These are phyloP conservation scores for Chromis chromis DNA, from an alignment of 2,797 vertebrate genomes.

Conservation along the genomic window DNA sequence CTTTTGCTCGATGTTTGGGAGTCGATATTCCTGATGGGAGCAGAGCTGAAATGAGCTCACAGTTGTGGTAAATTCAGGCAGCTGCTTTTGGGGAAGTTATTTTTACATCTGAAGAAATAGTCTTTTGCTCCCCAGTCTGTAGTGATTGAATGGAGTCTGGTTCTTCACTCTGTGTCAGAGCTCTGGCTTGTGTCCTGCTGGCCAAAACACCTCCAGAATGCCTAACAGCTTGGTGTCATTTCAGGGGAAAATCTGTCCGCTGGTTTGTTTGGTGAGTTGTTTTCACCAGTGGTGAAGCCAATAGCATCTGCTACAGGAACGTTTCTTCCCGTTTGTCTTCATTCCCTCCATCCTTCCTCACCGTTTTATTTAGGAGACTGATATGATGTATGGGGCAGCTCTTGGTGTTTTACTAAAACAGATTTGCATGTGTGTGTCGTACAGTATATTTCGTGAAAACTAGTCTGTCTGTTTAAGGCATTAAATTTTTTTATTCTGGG, in stretches of 20 bases:
- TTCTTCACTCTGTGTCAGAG: neutral
- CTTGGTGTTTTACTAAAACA: constrained; percentile 6
- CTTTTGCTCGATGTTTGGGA: constrained; percentile 18
- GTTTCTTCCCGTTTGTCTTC: constrained; percentile 66
- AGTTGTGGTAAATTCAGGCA: neutral
- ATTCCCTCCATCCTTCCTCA: constrained; percentile 50
- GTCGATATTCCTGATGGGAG: neutral
- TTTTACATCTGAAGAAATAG: constrained; percentile 24
- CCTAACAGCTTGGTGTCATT: neutral
- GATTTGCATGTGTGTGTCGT: neutral
- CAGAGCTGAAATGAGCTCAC: constrained; percentile 8
- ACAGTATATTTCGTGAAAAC: constrained; percentile 1
- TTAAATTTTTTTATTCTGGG: constrained; percentile 27
- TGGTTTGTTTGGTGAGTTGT: constrained; percentile 17
- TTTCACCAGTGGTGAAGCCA: constrained; percentile 20
- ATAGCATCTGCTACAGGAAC: constrained; percentile 51
- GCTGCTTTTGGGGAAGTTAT: constrained; percentile 4
- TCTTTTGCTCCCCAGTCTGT: neutral
- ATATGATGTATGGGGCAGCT: neutral
- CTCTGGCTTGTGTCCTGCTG: neutral
- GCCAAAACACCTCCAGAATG: constrained; percentile 1
- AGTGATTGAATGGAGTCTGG: constrained; percentile 6
- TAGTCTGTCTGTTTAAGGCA: neutral
- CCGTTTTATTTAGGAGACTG: neutral
- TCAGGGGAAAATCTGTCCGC: neutral